Conservation (phyloP, 1,140 invertebrate species). For the Scaptodrosophila lebanonensis region DNA sequence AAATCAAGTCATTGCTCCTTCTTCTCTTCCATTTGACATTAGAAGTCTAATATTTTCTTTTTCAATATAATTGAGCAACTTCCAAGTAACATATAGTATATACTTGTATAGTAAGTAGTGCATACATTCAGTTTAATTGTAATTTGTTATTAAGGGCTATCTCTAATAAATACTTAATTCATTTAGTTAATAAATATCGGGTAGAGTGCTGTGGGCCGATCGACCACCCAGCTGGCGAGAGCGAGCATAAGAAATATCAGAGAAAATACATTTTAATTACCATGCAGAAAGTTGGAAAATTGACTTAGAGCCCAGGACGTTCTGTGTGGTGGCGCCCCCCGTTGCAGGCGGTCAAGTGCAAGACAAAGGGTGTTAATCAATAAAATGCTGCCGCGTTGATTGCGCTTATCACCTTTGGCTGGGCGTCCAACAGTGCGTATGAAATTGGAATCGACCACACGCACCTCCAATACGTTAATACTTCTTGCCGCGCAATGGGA, state of each 20-base stretch:
- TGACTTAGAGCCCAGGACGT: constrained; percentile 6
- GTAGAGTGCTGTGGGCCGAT: too few species aligned
- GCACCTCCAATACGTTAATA: constrained; percentile 10
- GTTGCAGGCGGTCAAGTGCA: constrained; percentile 18
- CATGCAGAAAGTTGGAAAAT: constrained; percentile 60
- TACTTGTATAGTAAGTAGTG: too few species aligned
- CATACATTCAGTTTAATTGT: too few species aligned
- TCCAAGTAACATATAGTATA: too few species aligned
- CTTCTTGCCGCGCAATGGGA: too few species aligned
- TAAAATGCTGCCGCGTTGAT: constrained; percentile 36
- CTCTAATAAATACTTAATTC: too few species aligned
- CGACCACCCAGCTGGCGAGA: constrained; percentile 50
- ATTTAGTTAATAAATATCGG: too few species aligned
- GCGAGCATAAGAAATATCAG: constrained; percentile 34
- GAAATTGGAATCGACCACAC: constrained; percentile 61
- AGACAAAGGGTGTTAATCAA: constrained; percentile 61
- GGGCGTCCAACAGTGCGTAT: constrained; percentile 69
- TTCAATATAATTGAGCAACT: too few species aligned
- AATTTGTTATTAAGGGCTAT: too few species aligned
- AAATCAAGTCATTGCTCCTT: too few species aligned
- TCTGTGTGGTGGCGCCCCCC: background rate
- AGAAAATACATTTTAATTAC: constrained; percentile 72
- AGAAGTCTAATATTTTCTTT: too few species aligned
- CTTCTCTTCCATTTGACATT: too few species aligned
- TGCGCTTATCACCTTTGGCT: constrained; percentile 20